Evolutionary conservation across 2,113 vertebrate species (phyloP).

Genomic region (Paramisgurnus dabryanus): DNA sequence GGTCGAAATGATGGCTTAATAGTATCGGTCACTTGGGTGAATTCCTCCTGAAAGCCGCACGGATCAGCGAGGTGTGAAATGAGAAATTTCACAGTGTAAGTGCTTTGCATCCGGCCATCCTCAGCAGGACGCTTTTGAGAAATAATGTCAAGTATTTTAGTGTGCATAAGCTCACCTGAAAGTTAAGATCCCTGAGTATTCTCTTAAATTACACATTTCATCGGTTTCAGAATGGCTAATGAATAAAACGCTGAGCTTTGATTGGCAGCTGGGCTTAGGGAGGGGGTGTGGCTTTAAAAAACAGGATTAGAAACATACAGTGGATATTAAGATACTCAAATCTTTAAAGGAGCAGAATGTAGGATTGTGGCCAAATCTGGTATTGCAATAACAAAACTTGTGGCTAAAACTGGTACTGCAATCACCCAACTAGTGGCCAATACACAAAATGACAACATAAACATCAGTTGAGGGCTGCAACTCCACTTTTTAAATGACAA

Average conservation of each 20-base stretch:
- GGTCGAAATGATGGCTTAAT: conserved; percentile 56
- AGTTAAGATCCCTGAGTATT: conserved; percentile 1
- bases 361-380: too few species aligned
- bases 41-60: conserved; percentile 59
- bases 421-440: too few species aligned
- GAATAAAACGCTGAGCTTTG: neutral
- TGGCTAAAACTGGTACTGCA: too few species aligned
- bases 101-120: conserved; percentile 52
- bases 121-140: conserved; percentile 18
- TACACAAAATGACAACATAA: too few species aligned
- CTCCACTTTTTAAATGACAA: too few species aligned
- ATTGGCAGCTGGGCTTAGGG: conserved; percentile 1
- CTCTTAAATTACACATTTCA: conserved; percentile 4
- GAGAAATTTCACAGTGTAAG: conserved; percentile 71
- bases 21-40: conserved; percentile 47
- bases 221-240: neutral
- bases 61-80: conserved; percentile 72
- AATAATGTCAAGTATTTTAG: conserved; percentile 50
- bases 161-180: conserved; percentile 22
- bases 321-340: too few species aligned
- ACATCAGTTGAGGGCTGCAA: too few species aligned
- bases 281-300: neutral
- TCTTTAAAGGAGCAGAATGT: too few species aligned
- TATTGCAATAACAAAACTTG: too few species aligned
- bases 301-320: too few species aligned